Conservation (phyloP, 2,888 invertebrate species). For the Rhingia campestris region DNA sequence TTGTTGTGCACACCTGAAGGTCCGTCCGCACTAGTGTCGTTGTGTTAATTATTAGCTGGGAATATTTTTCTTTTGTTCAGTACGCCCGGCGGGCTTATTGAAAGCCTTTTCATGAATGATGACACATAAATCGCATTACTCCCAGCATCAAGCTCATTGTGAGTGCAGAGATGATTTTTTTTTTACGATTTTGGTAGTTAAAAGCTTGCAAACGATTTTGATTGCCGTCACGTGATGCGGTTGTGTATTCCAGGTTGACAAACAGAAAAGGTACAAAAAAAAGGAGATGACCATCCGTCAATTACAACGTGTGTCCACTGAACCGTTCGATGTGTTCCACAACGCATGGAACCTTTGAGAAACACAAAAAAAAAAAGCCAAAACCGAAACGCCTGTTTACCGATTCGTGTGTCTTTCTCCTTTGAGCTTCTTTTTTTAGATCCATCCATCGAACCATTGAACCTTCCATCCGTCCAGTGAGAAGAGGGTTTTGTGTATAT, state of each 20-base stretch:
- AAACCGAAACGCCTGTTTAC: slow-evolving; percentile 65
- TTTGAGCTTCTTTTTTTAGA: slow-evolving; percentile 64
- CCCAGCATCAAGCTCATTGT: slow-evolving; percentile 22
- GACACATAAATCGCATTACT: slow-evolving; percentile 54
- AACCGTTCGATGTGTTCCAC: slow-evolving; percentile 4
- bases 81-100: slow-evolving; percentile 25
- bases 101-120: slow-evolving; percentile 39
- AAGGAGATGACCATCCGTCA: neutral
- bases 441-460: slow-evolving; percentile 50
- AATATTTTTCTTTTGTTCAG: slow-evolving; percentile 18
- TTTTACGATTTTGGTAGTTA: slow-evolving; percentile 46
- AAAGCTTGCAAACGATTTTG: slow-evolving; percentile 45
- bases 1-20: slow-evolving; percentile 10
- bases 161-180: neutral
- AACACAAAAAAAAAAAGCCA: slow-evolving; percentile 24
- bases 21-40: neutral
- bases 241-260: slow-evolving; percentile 19
- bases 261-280: slow-evolving; percentile 22
- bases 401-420: slow-evolving; percentile 53
- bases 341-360: slow-evolving; percentile 9
- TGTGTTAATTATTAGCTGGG: slow-evolving; percentile 32
- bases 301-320: slow-evolving; percentile 34
- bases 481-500: slow-evolving; percentile 33
- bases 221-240: slow-evolving; percentile 43
- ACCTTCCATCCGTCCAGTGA: slow-evolving; percentile 29